These are phyloP conservation scores for Zelleria hepariella DNA, from an alignment of 2,888 invertebrate species.

Conservation along the genomic window DNA sequence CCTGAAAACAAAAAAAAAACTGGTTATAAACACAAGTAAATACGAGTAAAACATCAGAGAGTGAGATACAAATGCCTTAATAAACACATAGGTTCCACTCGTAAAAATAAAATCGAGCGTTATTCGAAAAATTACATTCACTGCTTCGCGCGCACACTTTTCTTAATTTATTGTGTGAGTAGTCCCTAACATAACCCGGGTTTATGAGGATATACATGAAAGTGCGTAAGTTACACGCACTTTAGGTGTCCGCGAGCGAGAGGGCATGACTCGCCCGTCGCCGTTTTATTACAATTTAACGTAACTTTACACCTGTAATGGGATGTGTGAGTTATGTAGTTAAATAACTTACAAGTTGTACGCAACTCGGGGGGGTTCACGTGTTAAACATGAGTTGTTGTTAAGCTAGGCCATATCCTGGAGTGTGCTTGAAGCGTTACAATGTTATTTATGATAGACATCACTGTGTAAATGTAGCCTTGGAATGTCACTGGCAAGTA, in stretches of 20 bases:
- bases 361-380: constrained; percentile 14
- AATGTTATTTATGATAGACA: constrained; percentile 37
- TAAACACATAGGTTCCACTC: not conserved
- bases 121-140: constrained; percentile 3
- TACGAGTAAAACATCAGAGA: not conserved
- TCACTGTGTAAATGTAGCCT: not conserved
- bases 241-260: constrained; percentile 1
- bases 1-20: constrained; percentile 26
- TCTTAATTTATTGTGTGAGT: constrained; percentile 4
- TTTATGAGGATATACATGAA: constrained; percentile 9
- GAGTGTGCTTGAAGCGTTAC: not conserved
- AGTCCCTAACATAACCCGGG: constrained; percentile 6
- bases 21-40: not conserved
- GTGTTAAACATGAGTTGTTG: constrained; percentile 13
- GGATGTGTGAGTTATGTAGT: constrained; percentile 10
- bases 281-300: constrained; percentile 19
- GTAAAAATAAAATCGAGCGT: not conserved
- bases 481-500: not conserved
- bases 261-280: constrained; percentile 14
- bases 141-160: not conserved
- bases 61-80: not conserved
- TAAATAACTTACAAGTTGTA: constrained; percentile 7
- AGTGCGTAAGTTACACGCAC: constrained; percentile 10
- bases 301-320: constrained; percentile 18
- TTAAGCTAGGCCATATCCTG: constrained; percentile 10